Evolutionary conservation across 2,113 vertebrate genomes (phyloP), one percentile per base, ranked within the genome.

Genomic region (Osmerus mordax): DNA sequence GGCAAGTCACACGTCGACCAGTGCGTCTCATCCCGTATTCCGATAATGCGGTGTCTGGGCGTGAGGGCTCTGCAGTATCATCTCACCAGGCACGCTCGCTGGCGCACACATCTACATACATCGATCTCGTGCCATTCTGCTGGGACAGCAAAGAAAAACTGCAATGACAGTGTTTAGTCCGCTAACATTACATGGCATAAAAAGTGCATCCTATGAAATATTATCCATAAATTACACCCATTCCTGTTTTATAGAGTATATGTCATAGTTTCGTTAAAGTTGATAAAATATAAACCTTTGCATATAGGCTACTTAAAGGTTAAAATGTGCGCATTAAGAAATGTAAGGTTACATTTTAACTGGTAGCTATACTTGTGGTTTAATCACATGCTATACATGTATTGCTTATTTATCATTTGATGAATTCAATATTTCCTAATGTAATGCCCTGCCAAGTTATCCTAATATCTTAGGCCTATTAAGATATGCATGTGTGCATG

Each of bases 61-160:
- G 23, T 58, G 78, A 28, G 54, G 53, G 73, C 90, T 55, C 12
- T 69, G 72, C 69, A 66, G 73, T 77, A 78, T 71, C 74, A 73
- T 71, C 71, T 64, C 7, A 41, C 68, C 68, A 72, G 54, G 73
- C 67, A 68, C 65, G 64, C 70, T 62, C 61, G 25, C 59, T 59
- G 67, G 59, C 58, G 51, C 55, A 67, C 21, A 15, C 13, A 47
- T 47, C 28, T 36, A 66, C 71, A 79, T 69, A 52, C 77, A 85
- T 91, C 80, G 83, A 87, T 87, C 76, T 74, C 68, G 51, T 70
- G 52, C 65, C 32, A 21, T 85, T 83, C 76, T 86, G 85, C 87
- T 82, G 79, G 76, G 69, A 73, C 78, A 81, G 89, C 88, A 83
- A 59, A 81, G 66, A 74, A 72, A 81, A 75, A 55, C 73, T 80